Conservation (phyloP, 2,113 vertebrate species). For the Cervus canadensis region DNA sequence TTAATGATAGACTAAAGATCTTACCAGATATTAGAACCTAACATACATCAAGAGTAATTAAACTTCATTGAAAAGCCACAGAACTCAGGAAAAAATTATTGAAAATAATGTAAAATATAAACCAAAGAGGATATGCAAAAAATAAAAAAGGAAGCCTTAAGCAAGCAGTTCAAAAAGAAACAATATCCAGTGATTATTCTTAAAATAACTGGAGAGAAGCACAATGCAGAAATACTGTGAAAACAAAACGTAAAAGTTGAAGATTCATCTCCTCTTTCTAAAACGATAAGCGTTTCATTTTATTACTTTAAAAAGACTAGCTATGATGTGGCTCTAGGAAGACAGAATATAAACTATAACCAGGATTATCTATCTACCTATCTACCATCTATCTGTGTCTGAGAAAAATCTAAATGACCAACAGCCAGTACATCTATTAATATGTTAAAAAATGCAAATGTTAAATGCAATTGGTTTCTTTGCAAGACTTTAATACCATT, state of each 20-base stretch:
- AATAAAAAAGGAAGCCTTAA: not conserved
- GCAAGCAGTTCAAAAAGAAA: not conserved
- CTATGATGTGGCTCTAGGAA: not conserved
- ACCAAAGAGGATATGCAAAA: not conserved
- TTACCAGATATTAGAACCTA: not conserved
- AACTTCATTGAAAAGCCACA: not conserved
- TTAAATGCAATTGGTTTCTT: not conserved
- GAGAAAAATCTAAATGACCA: not conserved
- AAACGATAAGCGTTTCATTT: not conserved
- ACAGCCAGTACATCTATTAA: not conserved
- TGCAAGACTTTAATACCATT: not conserved
- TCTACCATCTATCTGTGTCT: not conserved
- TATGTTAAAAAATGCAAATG: not conserved
- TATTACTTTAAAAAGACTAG: not conserved
- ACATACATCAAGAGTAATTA: constrained; percentile 38
- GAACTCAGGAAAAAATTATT: not conserved
- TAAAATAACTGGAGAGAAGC: not conserved
- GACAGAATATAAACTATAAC: not conserved
- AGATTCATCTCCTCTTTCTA: not conserved
- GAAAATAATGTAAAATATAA: not conserved
- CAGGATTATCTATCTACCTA: not conserved
- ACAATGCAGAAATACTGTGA: not conserved
- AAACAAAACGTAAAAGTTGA: not conserved
- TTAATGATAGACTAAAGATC: constrained; percentile 21
- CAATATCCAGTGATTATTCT: not conserved